These are phyloP conservation scores for Danionella cerebrum DNA, from an alignment of 2,113 vertebrate species.

Conservation along the genomic window DNA sequence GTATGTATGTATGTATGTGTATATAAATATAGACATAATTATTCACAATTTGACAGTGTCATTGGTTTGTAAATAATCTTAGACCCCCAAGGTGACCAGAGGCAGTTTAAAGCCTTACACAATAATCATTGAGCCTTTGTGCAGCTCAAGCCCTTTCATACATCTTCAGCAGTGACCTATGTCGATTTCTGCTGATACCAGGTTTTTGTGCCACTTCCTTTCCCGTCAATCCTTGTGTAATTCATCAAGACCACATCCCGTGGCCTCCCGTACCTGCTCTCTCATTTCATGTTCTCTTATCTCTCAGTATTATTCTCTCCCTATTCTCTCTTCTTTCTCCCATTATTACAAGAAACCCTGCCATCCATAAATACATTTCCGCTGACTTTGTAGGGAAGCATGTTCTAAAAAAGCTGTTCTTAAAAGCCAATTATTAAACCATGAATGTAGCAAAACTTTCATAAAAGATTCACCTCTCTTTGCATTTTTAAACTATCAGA, in stretches of 20 bases:
- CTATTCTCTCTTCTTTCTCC: not conserved
- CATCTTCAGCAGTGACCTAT: not conserved
- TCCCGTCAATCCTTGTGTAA: not conserved
- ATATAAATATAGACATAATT: too few relatives aligned
- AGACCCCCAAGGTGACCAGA: too few relatives aligned
- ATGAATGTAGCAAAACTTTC: too few relatives aligned
- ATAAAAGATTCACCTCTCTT: too few relatives aligned
- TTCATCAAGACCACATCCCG: not conserved
- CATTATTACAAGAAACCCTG: not conserved
- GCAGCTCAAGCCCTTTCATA: too few relatives aligned
- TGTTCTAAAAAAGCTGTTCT: not conserved
- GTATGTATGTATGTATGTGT: too few relatives aligned
- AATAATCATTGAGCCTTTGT: too few relatives aligned
- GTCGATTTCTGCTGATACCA: slow-evolving; percentile 42
- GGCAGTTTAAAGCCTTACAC: too few relatives aligned
- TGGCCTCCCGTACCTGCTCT: not conserved
- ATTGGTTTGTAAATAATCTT: too few relatives aligned
- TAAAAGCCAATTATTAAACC: not conserved
- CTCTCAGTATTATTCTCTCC: not conserved
- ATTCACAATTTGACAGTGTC: too few relatives aligned
- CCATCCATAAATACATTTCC: slow-evolving; percentile 16
- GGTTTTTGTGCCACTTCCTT: not conserved
- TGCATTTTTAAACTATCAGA: not conserved
- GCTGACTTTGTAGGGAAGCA: not conserved
- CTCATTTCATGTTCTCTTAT: not conserved